phyloP scores from a whole-genome alignment of 1,140 invertebrate species.

The Apocrypta bakeri region DNA sequence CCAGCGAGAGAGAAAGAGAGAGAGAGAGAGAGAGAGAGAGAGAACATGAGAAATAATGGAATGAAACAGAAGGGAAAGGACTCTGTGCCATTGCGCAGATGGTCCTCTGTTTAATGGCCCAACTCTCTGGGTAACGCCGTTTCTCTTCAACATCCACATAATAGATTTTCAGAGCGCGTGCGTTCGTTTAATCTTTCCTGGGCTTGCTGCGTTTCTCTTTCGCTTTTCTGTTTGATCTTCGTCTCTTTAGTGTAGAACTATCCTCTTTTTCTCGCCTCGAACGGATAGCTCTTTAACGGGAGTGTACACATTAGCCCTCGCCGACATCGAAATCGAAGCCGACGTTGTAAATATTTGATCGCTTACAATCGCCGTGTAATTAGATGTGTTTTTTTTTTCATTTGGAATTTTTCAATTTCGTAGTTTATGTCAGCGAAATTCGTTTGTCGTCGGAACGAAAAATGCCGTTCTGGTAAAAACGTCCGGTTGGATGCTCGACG shows the following conservation, averaged over 20 bases:
- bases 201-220: not conserved
- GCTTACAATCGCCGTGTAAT: not conserved
- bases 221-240: constrained; percentile 1
- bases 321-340: not conserved
- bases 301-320: not conserved
- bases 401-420: not conserved
- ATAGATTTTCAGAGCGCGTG: constrained; percentile 34
- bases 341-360: not conserved
- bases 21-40: not conserved
- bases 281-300: not conserved
- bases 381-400: not conserved
- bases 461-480: not conserved
- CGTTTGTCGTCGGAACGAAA: not conserved
- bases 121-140: constrained; percentile 23
- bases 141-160: constrained; percentile 28
- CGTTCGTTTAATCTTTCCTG: constrained; percentile 44
- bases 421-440: not conserved
- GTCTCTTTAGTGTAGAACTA: not conserved
- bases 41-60: not conserved
- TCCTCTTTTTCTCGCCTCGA: not conserved
- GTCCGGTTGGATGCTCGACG: too few species aligned
- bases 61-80: not conserved
- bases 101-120: constrained; percentile 44
- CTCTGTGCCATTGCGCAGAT: constrained; percentile 28
- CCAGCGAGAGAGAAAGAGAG: not conserved